A percentile compares a stretch with the other conserved stretches of the same genome.
phyloP scores from a whole-genome alignment of 2,113 vertebrate species.

The Pavo muticus region DNA sequence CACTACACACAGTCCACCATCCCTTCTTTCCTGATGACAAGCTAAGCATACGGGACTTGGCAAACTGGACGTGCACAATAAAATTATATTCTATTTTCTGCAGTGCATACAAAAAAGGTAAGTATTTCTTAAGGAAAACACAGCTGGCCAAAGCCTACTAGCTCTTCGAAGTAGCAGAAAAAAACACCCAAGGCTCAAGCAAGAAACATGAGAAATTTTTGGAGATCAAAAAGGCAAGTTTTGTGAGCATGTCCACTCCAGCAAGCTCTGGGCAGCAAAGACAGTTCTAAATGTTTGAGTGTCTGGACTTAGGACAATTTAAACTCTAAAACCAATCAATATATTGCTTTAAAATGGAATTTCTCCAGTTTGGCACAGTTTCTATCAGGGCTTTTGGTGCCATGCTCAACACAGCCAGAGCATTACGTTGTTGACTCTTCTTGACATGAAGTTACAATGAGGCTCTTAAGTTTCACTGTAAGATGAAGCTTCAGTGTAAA shows the following conservation, averaged over 20 bases:
- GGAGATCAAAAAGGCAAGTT: constrained; percentile 31
- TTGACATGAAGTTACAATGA: neutral
- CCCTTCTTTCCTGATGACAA: constrained; percentile 12
- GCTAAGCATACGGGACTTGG: constrained; percentile 37
- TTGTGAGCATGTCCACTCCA: neutral
- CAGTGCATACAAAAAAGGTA: neutral
- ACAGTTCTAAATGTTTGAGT: neutral
- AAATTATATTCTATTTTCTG: constrained; percentile 17
- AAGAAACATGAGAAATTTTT: neutral
- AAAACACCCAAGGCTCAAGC: constrained; percentile 31
- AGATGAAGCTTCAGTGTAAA: neutral
- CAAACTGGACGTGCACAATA: constrained; percentile 23
- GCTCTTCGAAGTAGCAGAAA: constrained; percentile 13
- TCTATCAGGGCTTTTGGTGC: neutral
- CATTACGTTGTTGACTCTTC: neutral
- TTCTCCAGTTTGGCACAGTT: neutral
- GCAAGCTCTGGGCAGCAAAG: neutral
- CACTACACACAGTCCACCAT: neutral
- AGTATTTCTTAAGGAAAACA: constrained; percentile 5
- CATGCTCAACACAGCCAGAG: neutral
- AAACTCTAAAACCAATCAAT: neutral
- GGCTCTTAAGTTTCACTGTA: neutral
- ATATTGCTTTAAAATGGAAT: neutral
- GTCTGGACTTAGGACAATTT: neutral
- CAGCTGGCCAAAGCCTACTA: neutral